A percentile compares a stretch with the other conserved stretches of the same genome.
These are phyloP conservation scores for Trichomycterus rosablanca DNA, from an alignment of 2,113 vertebrate species.

Conservation along the genomic window DNA sequence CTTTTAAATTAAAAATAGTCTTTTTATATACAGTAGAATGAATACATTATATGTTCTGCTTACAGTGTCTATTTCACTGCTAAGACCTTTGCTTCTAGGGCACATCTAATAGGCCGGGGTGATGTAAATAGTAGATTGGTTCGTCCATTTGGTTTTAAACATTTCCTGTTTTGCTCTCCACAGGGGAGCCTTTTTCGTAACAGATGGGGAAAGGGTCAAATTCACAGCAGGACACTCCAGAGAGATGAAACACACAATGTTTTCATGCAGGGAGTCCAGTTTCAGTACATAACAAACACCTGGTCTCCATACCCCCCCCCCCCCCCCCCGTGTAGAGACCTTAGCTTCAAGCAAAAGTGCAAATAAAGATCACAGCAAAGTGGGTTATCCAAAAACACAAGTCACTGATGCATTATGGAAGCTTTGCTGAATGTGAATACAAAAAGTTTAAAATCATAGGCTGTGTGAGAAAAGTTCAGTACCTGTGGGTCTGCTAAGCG, in stretches of 20 bases:
- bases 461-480: slow-evolving; percentile 9
- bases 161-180: slow-evolving; percentile 2
- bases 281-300: slow-evolving; percentile 30
- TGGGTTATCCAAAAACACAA: no score
- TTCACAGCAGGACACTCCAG: slow-evolving; percentile 36
- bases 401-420: background rate
- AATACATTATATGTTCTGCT: no score
- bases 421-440: background rate
- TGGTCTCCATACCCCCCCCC: slow-evolving; percentile 1
- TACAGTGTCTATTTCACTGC: no score
- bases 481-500: slow-evolving; percentile 89
- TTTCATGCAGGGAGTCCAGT: slow-evolving; percentile 30
- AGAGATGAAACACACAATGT: slow-evolving; percentile 33
- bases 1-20: no score
- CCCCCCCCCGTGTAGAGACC: background rate
- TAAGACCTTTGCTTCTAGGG: no score
- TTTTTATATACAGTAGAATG: no score
- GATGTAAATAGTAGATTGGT: no score
- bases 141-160: slow-evolving; percentile 2
- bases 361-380: no score
- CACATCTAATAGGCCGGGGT: no score
- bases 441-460: background rate
- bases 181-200: slow-evolving; percentile 1
- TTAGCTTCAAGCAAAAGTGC: background rate
- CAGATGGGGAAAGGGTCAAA: slow-evolving; percentile 40